phyloP scores from a whole-genome alignment of 2,797 vertebrate genomes.

The Diplodus puntazzo region DNA sequence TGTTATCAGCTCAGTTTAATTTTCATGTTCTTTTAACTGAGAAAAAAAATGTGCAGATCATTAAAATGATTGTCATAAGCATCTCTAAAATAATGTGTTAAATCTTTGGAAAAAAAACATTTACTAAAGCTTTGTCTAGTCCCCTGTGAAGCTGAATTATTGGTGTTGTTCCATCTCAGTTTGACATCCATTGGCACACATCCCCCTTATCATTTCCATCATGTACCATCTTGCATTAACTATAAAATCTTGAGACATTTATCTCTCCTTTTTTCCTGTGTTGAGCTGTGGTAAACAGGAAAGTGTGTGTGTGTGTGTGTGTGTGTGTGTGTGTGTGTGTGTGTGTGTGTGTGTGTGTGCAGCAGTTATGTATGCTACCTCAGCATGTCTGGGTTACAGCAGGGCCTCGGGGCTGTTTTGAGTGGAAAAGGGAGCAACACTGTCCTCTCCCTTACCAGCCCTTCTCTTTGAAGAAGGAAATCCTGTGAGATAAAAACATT shows the following conservation, averaged over 20 bases:
- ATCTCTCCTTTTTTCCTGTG: too few relatives aligned
- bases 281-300: neutral
- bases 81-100: neutral
- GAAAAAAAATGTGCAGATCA: neutral
- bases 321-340: neutral
- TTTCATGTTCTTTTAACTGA: neutral
- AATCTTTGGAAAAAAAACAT: neutral
- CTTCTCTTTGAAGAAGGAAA: slow-evolving; percentile 31
- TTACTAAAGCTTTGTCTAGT: neutral
- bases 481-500: slow-evolving; percentile 29
- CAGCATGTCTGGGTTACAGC: slow-evolving; percentile 20
- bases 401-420: slow-evolving; percentile 32
- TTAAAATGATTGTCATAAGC: neutral
- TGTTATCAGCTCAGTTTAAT: neutral
- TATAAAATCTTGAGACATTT: too few relatives aligned
- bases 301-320: slow-evolving; percentile 5
- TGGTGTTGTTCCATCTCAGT: neutral
- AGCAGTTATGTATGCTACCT: slow-evolving; percentile 7
- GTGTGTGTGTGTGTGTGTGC: neutral
- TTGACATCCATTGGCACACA: neutral
- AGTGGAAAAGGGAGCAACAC: slow-evolving; percentile 43
- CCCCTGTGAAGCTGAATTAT: neutral
- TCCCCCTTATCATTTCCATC: too few relatives aligned
- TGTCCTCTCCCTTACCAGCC: slow-evolving; percentile 14
- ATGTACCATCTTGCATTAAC: neutral